phyloP scores from a whole-genome alignment of 2,113 vertebrate species.

The Leptocoma aspasia region DNA sequence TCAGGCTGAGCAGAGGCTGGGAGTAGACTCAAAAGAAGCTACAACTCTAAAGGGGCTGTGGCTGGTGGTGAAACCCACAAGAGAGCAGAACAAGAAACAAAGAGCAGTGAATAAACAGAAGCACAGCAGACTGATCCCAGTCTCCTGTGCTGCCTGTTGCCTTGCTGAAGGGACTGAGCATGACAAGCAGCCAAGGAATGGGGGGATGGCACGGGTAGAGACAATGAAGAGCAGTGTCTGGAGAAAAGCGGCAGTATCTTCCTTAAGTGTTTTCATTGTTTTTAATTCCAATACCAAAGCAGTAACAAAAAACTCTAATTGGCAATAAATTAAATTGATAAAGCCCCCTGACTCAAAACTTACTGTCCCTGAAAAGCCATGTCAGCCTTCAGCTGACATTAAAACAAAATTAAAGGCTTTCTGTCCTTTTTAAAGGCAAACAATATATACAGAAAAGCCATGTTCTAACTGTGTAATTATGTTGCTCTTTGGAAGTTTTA shows the following conservation, averaged over 20 bases:
- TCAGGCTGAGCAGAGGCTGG: neutral
- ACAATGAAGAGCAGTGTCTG: neutral
- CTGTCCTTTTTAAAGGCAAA: neutral
- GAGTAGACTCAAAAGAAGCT: neutral
- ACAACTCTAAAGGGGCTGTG: neutral
- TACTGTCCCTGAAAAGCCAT: neutral
- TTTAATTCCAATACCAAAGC: neutral
- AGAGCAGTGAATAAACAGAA: neutral
- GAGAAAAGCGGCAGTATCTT: neutral
- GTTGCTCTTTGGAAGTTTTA: neutral
- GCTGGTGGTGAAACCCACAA: neutral
- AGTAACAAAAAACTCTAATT: neutral
- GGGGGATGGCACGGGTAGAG: neutral
- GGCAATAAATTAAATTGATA: neutral
- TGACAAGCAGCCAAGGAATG: neutral
- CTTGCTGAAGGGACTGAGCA: neutral
- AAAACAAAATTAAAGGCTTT: neutral
- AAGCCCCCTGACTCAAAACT: neutral
- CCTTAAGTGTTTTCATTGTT: neutral
- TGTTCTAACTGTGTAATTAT: neutral
- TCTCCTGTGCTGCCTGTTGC: neutral
- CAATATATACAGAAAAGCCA: neutral
- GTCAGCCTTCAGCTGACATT: neutral
- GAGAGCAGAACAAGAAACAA: neutral
- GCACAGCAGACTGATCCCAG: neutral